Evolutionary conservation across 1,140 invertebrate genomes (phyloP).

Genomic region (Nasonia longicornis): DNA sequence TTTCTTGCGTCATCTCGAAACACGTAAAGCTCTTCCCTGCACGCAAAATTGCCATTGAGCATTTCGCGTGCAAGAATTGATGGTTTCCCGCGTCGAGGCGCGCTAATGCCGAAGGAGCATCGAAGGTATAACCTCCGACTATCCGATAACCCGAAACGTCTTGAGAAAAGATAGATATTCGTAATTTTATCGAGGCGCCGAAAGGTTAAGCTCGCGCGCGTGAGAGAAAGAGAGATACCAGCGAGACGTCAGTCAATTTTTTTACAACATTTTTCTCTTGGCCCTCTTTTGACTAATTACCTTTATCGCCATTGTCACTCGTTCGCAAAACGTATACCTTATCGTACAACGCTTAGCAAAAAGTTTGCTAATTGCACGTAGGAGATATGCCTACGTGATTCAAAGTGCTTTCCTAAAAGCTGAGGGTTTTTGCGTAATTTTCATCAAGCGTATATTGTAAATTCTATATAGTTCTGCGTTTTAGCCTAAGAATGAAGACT

Average conservation of each 20-base stretch:
- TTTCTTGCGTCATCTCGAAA: neutral
- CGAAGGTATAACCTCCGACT: conserved; percentile 35
- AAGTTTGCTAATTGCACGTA: neutral
- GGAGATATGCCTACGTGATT: neutral
- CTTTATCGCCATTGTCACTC: conserved; percentile 10
- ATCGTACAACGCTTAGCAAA: neutral
- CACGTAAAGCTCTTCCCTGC: neutral
- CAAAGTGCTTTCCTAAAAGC: too few relatives aligned
- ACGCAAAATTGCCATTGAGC: conserved; percentile 43
- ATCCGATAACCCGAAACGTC: conserved; percentile 45
- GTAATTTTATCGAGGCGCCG: conserved; percentile 55
- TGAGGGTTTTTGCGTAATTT: too few relatives aligned
- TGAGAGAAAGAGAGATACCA: neutral
- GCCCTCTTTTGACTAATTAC: conserved; percentile 5
- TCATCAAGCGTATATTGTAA: too few relatives aligned
- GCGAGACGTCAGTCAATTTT: neutral
- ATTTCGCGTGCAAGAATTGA: conserved; percentile 58
- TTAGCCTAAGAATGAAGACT: too few relatives aligned
- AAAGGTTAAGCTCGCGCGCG: conserved; percentile 4
- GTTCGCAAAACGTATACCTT: neutral
- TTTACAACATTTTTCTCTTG: neutral
- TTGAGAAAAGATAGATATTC: conserved; percentile 60
- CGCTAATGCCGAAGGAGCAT: conserved; percentile 50
- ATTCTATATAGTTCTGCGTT: too few relatives aligned
- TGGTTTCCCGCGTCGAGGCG: conserved; percentile 50